Base-by-base conservation (phyloP, 2,888 invertebrate species). In the Agrochola litura region DNA sequence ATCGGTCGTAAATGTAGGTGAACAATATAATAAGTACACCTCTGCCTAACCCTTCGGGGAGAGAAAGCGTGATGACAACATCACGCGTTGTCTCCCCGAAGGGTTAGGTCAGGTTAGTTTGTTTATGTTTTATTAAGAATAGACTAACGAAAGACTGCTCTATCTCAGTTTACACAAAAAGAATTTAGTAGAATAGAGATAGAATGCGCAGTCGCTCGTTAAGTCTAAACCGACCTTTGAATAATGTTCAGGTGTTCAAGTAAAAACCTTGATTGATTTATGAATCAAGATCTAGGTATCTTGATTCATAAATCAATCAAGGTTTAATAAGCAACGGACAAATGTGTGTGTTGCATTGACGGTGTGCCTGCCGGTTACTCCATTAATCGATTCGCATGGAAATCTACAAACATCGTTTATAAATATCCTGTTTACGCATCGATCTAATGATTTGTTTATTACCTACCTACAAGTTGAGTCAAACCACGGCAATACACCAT, bases 361-460 rank as follows among this genome's bases (percentile, higher is more conserved):
- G 19, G 14, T 25, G 76, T 72, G 66, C 43, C 30, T 64, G 14
- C 14, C 49, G 46, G 30, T 65, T 25, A 58, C 49, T 71, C 22
- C 10, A 68, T 82, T 56, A 69, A 72, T 73, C 58, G 61, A 61
- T 72, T 56, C 25, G 37, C 43, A 72, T 84, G 82, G 68, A 81
- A 82, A 78, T 69, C 69, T 78, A 82, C 68, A 85, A 70, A 78
- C 72, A 70, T 73, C 56, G 49, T 60, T 69, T 72, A 75, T 86
- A 72, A 80, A 86, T 77, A 86, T 85, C 84, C 71, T 71, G 79
- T 80, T 79, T 76, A 78, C 78, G 54, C 73, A 77, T 73, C 70
- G 76, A 84, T 79, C 37, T 73, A 79, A 79, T 69, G 61, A 67
- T 79, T 75, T 75, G 69, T 85, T 78, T 82, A 82, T 82, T 70